Percentiles rank a stretch among this genome's conserved stretches.
These are phyloP conservation scores for Neotragus moschatus DNA, from an alignment of 2,113 vertebrate species.

Conservation along the genomic window DNA sequence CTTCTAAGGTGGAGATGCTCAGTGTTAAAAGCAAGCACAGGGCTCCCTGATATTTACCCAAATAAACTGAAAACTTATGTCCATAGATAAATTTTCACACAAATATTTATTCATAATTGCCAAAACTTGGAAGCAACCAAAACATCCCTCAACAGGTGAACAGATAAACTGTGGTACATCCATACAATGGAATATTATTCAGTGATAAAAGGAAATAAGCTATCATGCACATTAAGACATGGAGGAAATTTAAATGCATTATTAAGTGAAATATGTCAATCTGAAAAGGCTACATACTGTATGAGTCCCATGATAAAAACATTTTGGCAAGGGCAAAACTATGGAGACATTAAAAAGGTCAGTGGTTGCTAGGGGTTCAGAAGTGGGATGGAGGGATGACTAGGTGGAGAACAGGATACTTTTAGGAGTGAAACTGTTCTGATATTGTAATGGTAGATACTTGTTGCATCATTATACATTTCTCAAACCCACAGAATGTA, in stretches of 20 bases:
- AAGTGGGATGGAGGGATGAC: not conserved
- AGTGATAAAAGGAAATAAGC: not conserved
- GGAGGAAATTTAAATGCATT: not conserved
- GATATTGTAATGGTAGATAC: not conserved
- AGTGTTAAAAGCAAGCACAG: not conserved
- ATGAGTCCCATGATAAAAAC: not conserved
- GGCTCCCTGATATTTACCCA: not conserved
- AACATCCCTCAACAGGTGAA: not conserved
- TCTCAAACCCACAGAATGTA: not conserved
- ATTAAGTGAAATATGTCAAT: not conserved
- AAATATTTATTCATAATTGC: constrained; percentile 19
- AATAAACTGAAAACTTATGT: not conserved
- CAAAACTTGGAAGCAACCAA: constrained; percentile 32
- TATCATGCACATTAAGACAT: not conserved
- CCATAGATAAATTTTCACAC: not conserved
- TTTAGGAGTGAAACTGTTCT: constrained; percentile 2
- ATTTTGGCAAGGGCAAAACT: not conserved
- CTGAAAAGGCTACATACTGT: not conserved
- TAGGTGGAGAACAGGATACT: not conserved
- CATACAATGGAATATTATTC: not conserved
- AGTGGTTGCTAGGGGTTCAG: not conserved
- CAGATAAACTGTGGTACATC: not conserved
- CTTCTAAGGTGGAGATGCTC: not conserved
- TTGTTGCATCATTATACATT: not conserved
- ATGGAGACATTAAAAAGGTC: not conserved